phyloP scores from a whole-genome alignment of 1,140 invertebrate species.

The Lasaia peninsularis region DNA sequence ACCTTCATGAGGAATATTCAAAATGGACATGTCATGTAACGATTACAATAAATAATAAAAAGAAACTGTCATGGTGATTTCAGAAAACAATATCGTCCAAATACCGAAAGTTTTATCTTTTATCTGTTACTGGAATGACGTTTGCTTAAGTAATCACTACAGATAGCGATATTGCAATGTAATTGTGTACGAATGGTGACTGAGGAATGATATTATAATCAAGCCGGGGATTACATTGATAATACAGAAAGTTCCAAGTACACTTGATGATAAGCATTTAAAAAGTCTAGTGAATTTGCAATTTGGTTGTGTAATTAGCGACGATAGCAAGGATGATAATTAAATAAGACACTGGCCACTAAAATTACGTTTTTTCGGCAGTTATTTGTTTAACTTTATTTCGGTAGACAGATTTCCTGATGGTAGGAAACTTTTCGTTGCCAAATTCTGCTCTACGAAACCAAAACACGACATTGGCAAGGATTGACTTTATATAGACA shows the following conservation, averaged over 20 bases:
- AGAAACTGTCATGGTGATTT: neutral
- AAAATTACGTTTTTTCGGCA: no score
- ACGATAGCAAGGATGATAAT: no score
- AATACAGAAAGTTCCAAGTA: slow-evolving; percentile 5
- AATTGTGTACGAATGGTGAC: slow-evolving; percentile 7
- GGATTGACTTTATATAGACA: no score
- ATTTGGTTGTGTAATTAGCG: no score
- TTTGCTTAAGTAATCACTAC: neutral
- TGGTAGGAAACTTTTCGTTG: no score
- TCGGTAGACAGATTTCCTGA: no score
- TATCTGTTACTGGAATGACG: neutral
- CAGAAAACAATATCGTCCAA: slow-evolving; percentile 3
- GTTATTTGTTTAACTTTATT: no score
- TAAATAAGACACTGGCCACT: no score
- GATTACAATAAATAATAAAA: neutral
- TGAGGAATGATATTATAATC: neutral
- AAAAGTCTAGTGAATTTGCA: neutral
- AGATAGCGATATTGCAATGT: slow-evolving; percentile 1
- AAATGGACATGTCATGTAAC: neutral
- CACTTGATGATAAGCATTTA: neutral
- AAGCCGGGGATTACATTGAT: neutral
- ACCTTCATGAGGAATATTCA: neutral
- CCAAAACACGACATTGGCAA: no score
- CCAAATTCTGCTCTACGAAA: no score
- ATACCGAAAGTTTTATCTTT: neutral